Evolutionary conservation across 2,113 vertebrate species (phyloP), one percentile per base, ranked within the genome.

Genomic region (Sarotherodon lohbergeri): DNA sequence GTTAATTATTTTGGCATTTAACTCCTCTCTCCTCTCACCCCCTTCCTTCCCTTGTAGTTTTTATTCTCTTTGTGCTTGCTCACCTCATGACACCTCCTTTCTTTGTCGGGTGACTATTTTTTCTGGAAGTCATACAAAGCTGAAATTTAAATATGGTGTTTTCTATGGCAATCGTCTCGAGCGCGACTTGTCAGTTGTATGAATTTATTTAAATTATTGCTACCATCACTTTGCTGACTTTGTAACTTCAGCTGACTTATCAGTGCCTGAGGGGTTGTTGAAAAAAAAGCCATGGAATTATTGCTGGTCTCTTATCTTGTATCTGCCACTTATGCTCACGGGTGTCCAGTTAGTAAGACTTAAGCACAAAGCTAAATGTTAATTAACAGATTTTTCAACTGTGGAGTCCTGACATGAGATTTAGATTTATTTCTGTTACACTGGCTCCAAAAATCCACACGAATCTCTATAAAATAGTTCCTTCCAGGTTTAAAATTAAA

Each of bases 1-100:
- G 71, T 32, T 78, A 78, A 78, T 78, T 52, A 34, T 52, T 89
- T 78, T 81, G 83, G 54, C 88, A 88, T 93, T 90, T 86, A 78
- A 52, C 46, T 1, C 17, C 46, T 78, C 27, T 50, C 16, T 29
- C 43, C 43, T 76, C 43, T 29, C 71, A 76, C 43, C 12, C 61
- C 32, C 71, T 50, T 82, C 6, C 10, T 55, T 50, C 7, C 3
- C 22, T 13, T 34, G 43, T 10, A 29, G 61, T 54, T 36, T 8
- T 22, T 50, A 80, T 84, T 83, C 27, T 34, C 81, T 80, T 84
- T 80, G 34, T 27, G 84, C 10, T 32, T 2, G 16, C 24, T 3
- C 39, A 41, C 39, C 32, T 84, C 36, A 14, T 73, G 41, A 27
- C 68, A 46, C 22, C 14, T 27, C 22, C 5, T 73, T 27, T 73